Base-by-base conservation (phyloP, 2,888 invertebrate genomes). In the Synergus laeviventris region DNA sequence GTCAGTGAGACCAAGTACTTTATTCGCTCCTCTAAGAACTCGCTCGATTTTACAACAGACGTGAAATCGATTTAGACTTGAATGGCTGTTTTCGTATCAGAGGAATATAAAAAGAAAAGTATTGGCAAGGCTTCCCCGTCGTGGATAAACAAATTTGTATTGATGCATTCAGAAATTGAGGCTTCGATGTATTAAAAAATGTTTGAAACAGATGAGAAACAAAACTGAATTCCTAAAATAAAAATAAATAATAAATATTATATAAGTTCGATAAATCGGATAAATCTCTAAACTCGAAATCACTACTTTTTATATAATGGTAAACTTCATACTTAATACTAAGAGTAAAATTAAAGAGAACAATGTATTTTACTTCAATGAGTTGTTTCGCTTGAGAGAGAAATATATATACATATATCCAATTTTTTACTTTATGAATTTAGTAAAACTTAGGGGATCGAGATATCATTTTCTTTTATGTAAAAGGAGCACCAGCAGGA, bases 1-100 rank as follows among this genome's bases (percentile, higher is more conserved):
- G 79, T 77, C 81, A 78, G 76, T 81, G 78, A 81, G 82, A 81
- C 84, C 82, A 81, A 66, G 74, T 77, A 39, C 49, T 49, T 78
- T 73, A 73, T 70, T 70, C 49, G 12, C 14, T 54, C 49, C 70
- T 49, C 49, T 11, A 49, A 70, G 45, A 70, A 49, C 31, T 70
- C 31, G 70, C 31, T 70, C 49, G 31, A 70, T 31, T 54, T 70
- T 70, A n/a, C n/a, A 70, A 31, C 31, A 11, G 49, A 45, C 31
- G 16, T 42, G 45, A 66, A 66, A 66, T n/a, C 31, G 70, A 70
- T 70, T 70, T 49, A 49, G 49, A 70, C 31, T 61, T 61, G 42
- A 21, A 38, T 74, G 36, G 59, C 21, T 54, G n/a, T 24, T 73
- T 73, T 74, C 14, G 45, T 42, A 21, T 36, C 70, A 21, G 24